Base-by-base conservation (phyloP, 2,797 vertebrate genomes). In the Esox masquinongy region DNA sequence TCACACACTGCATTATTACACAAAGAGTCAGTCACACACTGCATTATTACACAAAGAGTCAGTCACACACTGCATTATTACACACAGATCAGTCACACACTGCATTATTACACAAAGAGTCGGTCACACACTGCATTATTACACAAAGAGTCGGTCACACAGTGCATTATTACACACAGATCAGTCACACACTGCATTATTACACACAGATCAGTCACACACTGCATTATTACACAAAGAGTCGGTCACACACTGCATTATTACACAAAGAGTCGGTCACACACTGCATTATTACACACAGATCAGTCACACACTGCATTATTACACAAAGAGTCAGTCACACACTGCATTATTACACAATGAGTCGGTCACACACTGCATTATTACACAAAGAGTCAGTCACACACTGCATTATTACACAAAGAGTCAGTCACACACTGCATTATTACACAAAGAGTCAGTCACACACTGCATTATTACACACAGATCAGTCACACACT, bases 121-220 rank as follows among this genome's bases (percentile, higher is more conserved):
- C 29, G 3, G 29, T 31, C 29, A 3, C 29, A 31, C 29, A 31
- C 1, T 31, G 29, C 29, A 31, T 31, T 31, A 31, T 31, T 3
- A 31, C 29, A 31, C 29, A 31, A 1, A 31, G 29, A 31, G 29
- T 31, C 29, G 3, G 29, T 31, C 29, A 3, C 29, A 31, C 29
- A 31, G 29, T 31, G 29, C 29, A 31, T 31, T 31, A 31, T 31
- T 31, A 31, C 29, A 31, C 29, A 31, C n/a, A 3, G 3, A 1
- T 31, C 79, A 75, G 29, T 31, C 29, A 31, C 29, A 31, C 29
- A 31, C 1, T 31, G 29, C 29, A 31, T 31, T 31, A 31, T 31
- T 3, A 31, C 83, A 66, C 15, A 53, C n/a, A 24, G 16, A n/a
- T 53, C 24, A 80, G 68, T 63, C 7, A 75, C 71, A 78, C 16